Conservation (phyloP, 2,888 invertebrate genomes). For the Philereme vetulata region DNA sequence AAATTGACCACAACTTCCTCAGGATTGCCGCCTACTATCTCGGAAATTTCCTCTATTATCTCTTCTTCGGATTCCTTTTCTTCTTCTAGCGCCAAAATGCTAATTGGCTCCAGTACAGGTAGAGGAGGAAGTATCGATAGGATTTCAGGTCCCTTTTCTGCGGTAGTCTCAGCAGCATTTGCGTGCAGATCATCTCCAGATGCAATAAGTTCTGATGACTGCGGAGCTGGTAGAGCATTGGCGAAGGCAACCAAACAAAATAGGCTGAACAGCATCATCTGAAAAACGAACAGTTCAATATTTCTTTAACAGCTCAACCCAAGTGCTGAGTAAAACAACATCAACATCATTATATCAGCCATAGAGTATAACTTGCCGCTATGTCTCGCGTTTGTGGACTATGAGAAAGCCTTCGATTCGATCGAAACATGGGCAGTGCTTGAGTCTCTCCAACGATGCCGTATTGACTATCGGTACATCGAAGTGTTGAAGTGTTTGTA, state of each 20-base stretch:
- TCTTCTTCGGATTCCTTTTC: slow-evolving; percentile 18
- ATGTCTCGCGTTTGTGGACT: no score
- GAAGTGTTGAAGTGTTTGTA: no score
- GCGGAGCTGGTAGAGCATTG: slow-evolving; percentile 48
- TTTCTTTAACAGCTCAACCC: not conserved
- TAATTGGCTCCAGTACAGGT: slow-evolving; percentile 29
- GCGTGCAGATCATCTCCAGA: slow-evolving; percentile 21
- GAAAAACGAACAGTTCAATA: slow-evolving; percentile 30
- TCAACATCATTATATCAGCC: no score
- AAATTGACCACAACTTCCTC: slow-evolving; percentile 11
- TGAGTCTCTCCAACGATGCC: no score
- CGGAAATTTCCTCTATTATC: slow-evolving; percentile 15
- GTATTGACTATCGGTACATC: no score
- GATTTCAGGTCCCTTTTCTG: slow-evolving; percentile 15
- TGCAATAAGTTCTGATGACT: slow-evolving; percentile 22
- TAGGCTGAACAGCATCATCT: slow-evolving; percentile 53
- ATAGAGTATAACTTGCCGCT: no score
- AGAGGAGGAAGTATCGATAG: slow-evolving; percentile 22
- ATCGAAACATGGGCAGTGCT: no score
- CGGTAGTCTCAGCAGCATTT: slow-evolving; percentile 3
- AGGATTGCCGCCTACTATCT: slow-evolving; percentile 15
- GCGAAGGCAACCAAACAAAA: slow-evolving; percentile 49
- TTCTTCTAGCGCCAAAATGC: slow-evolving; percentile 1
- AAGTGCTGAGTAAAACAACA: not conserved
- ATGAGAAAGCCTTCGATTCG: no score